Evolutionary conservation across 2,113 vertebrate species (phyloP).

Genomic region (Lathamus discolor): DNA sequence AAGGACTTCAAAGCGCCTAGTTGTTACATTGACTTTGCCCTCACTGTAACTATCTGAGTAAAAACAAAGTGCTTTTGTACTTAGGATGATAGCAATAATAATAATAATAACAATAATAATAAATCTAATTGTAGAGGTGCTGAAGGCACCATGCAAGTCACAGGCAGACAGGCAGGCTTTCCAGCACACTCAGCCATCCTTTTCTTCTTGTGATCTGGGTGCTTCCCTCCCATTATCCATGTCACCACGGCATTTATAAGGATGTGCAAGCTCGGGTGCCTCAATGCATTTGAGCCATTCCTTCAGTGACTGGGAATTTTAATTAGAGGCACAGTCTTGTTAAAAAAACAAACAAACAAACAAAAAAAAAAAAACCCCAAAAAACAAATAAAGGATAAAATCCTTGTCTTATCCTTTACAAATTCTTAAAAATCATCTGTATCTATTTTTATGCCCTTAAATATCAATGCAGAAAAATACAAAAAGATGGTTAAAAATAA

Average conservation of each 20-base stretch:
- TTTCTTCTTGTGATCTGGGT: background rate
- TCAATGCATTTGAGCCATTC: background rate
- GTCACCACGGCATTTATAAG: background rate
- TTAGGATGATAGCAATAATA: background rate
- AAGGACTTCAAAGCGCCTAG: too few relatives aligned
- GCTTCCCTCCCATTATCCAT: background rate
- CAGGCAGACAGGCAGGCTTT: background rate
- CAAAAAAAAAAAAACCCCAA: too few relatives aligned
- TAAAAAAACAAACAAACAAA: background rate
- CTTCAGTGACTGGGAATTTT: background rate
- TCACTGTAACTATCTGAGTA: background rate
- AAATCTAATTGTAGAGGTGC: background rate
- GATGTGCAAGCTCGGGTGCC: fast-evolving
- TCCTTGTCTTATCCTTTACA: background rate
- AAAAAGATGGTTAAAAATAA: background rate
- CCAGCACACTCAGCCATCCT: background rate
- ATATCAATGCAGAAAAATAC: background rate
- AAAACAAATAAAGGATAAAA: background rate
- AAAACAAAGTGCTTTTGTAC: background rate
- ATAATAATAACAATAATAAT: background rate
- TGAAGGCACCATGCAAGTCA: background rate
- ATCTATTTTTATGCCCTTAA: background rate
- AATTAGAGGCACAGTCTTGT: fast-evolving
- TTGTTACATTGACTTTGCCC: background rate
- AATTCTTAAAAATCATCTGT: background rate